Base-by-base conservation (phyloP, 2,113 vertebrate species). In the Empidonax traillii region DNA sequence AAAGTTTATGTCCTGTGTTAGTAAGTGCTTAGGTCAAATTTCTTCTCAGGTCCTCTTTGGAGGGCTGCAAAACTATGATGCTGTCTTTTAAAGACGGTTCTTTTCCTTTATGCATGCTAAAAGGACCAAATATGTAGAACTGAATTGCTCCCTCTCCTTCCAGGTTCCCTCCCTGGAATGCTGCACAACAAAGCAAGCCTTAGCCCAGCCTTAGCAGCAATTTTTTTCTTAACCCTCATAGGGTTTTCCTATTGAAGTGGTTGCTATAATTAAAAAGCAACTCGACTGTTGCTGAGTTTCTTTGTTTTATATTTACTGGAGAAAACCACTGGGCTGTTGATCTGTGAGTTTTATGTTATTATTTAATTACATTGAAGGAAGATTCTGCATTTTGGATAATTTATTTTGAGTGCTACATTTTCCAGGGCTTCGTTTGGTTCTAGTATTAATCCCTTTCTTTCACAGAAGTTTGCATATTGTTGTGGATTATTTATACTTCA, bases 401-500 rank as follows among this genome's bases (percentile, higher is more conserved):
- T 94, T 94, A 71, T 87, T 96, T 86, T 81, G 83, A 90, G 84
- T 72, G 8, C 49, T 89, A 8, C 35, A 21, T 92, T 94, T 96
- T 94, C 80, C 76, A 93, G 74, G 47, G 53, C 62, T 90, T 93
- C 2, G 0, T 78, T 96, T 92, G 35, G 51, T 89, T 96, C 77
- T 90, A 10, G 23, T 68, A 85, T 94, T 92, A 95, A 92, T 96
- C 75, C 73, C 33, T 71, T 88, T 75, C 88, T 66, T 92, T 92
- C 94, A 93, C 44, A 85, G 88, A 93, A 95, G 73, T 96, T 95
- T 91, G 92, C 69, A 75, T 94, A 89, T 87, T 93, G 86, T 93
- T 96, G 90, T 92, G 92, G 94, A 94, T 96, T 96, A 93, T 96
- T 95, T 97, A 94, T 94, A 94, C 58, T 87, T 91, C 88, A 58